Evolutionary conservation across 1,140 invertebrate genomes (phyloP), one percentile per base, ranked within the genome.

Genomic region (Lineus longissimus): DNA sequence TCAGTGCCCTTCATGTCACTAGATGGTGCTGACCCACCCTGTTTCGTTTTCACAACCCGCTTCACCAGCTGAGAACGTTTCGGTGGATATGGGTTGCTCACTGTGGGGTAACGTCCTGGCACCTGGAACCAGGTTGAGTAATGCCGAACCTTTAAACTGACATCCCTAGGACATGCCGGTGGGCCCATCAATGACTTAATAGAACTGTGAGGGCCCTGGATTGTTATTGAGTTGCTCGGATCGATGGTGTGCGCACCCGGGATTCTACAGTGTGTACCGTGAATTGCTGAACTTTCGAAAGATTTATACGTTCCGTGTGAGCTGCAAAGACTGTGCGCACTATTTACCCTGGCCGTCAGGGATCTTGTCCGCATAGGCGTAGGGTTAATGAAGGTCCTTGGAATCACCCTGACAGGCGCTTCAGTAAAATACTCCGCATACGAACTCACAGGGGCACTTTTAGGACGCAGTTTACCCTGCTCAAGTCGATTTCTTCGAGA

Each of bases 121-220:
- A 76, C 72, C 65, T 78, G 76, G 62, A 77, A 78, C 76, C 76
- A 78, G 0, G 76, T 73, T 22, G 74, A 70, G 33, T 63, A 63
- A 64, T 78, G 76, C 59, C 75, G 71, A 17, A 73, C 57, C 1
- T 41, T 56, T 30, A 54, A 59, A 13, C 62, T 61, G 23, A 71
- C 55, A 59, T 74, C 68, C 33, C 70, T 60, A 0, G 75, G 75
- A 27, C 67, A 57, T 47, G 41, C 29, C 0, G 69, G 61, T 1
- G 60, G 45, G 9, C 68, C 70, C n/a, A 77, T 57, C 15, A 77
- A 59, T 61, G 73, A 76, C 30, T 65, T 63, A 0, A 77, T 31
- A 40, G 62, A 59, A 19, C 69, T 73, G 63, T 76, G 62, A 11
- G 77, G 76, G 1, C 76, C 76, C 9, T 47, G 54, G 0, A 76